Evolutionary conservation across 37 sponge, comb jelly and placozoan genomes (phyloP).

Genomic region (Cliona cf. orientalis): DNA sequence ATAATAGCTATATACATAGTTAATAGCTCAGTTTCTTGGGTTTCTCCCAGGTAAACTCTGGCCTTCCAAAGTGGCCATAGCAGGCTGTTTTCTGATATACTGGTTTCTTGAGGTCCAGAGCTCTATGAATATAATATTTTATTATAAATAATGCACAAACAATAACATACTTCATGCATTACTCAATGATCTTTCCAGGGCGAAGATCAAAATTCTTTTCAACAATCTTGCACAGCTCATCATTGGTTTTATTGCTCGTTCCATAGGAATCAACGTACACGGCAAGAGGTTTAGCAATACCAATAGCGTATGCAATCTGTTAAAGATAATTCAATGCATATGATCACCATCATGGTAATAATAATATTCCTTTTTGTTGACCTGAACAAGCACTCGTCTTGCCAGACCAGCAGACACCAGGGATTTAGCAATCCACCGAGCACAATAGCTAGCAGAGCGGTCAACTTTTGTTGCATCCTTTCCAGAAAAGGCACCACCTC

Average conservation of each 20-base stretch:
- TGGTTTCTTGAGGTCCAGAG: constrained; percentile 78
- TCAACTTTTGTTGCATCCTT: constrained; percentile 98
- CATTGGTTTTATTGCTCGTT: constrained; percentile 67
- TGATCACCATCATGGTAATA: neutral
- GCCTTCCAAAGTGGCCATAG: constrained; percentile 98
- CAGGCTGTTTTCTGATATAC: constrained; percentile 86
- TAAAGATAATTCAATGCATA: neutral
- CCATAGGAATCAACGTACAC: constrained; percentile 89
- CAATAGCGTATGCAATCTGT: constrained; percentile 96
- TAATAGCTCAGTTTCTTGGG: constrained; percentile 70
- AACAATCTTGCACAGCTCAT: constrained; percentile 81
- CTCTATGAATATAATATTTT: constrained; percentile 40
- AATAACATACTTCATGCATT: too few relatives aligned
- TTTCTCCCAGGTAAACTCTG: constrained; percentile 93
- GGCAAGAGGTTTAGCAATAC: constrained; percentile 88
- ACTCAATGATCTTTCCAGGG: constrained; percentile 91
- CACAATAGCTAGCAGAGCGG: constrained; percentile 95
- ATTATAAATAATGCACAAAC: neutral
- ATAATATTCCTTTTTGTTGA: neutral
- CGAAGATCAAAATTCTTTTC: constrained; percentile 95
- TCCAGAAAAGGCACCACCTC: constrained; percentile 99
- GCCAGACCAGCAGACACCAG: constrained; percentile 91
- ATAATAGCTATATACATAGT: constrained; percentile 10
- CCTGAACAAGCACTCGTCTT: constrained; percentile 92
- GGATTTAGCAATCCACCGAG: constrained; percentile 97